These are phyloP conservation scores for Thamnophis sirtalis DNA, from an alignment of 2,113 vertebrate species.

Conservation along the genomic window DNA sequence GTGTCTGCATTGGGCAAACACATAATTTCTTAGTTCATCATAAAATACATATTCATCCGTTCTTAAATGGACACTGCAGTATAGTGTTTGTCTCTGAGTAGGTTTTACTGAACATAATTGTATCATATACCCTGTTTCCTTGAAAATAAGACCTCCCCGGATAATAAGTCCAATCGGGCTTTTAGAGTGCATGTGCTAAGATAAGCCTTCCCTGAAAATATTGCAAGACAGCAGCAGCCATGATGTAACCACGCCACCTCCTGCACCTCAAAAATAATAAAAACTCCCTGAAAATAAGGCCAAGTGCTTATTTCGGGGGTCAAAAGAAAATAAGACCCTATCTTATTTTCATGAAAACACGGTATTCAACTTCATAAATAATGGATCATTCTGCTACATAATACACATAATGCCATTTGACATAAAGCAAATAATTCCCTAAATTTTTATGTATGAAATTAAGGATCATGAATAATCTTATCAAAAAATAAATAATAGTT, in stretches of 20 bases:
- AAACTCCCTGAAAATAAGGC: too few relatives aligned
- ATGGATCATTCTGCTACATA: background rate
- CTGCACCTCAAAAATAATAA: too few relatives aligned
- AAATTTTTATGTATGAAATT: background rate
- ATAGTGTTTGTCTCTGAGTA: background rate
- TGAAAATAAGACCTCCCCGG: too few relatives aligned
- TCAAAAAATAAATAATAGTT: too few relatives aligned
- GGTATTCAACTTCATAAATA: background rate
- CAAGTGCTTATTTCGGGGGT: too few relatives aligned
- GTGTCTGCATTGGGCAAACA: background rate
- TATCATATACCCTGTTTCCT: background rate
- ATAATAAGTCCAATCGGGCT: too few relatives aligned
- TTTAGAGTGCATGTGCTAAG: too few relatives aligned
- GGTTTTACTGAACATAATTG: background rate
- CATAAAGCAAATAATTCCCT: background rate
- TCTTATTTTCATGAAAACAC: too few relatives aligned
- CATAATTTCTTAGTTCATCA: background rate
- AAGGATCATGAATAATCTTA: background rate
- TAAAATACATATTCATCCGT: background rate
- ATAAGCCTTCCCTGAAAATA: too few relatives aligned
- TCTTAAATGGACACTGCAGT: background rate
- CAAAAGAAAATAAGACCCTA: too few relatives aligned
- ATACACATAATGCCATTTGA: background rate
- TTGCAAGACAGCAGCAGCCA: too few relatives aligned
- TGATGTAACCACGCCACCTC: too few relatives aligned